Conservation (phyloP, 2,888 invertebrate species). For the Tinea trinotella region DNA sequence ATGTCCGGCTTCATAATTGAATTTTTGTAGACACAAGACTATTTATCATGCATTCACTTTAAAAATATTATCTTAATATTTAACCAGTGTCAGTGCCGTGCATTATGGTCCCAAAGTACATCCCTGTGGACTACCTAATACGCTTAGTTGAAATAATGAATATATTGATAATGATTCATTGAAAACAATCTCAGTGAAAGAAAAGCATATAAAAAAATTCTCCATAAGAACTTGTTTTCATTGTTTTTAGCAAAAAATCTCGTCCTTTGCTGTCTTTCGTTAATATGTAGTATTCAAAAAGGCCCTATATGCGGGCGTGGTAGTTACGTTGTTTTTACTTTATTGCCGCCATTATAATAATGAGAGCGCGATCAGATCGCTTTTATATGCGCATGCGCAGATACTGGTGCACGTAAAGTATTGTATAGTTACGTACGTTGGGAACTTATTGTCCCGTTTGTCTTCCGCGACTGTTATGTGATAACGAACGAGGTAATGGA, state of each 20-base stretch:
- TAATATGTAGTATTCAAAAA: conserved; percentile 1
- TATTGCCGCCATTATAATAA: conserved; percentile 26
- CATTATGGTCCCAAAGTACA: no score
- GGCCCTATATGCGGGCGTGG: conserved; percentile 18
- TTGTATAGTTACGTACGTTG: conserved; percentile 21
- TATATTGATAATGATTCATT: no score
- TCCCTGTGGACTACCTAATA: no score
- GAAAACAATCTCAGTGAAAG: no score
- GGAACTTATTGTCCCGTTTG: conserved; percentile 25
- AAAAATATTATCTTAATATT: conserved; percentile 1
- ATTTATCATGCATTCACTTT: not conserved
- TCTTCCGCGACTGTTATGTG: conserved; percentile 22
- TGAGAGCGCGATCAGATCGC: conserved; percentile 23
- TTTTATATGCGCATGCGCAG: conserved; percentile 21
- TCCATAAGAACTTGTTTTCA: not conserved
- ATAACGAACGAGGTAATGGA: conserved; percentile 21
- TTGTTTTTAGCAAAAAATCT: not conserved
- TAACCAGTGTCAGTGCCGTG: no score
- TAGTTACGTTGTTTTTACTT: conserved; percentile 24
- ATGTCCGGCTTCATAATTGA: conserved; percentile 14
- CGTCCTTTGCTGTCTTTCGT: not conserved
- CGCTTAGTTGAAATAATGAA: no score
- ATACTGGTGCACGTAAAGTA: conserved; percentile 23
- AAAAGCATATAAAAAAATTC: no score
- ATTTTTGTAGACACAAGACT: not conserved